These are phyloP conservation scores for Ptychobarbus kaznakovi DNA, from an alignment of 2,797 vertebrate species.

Conservation along the genomic window DNA sequence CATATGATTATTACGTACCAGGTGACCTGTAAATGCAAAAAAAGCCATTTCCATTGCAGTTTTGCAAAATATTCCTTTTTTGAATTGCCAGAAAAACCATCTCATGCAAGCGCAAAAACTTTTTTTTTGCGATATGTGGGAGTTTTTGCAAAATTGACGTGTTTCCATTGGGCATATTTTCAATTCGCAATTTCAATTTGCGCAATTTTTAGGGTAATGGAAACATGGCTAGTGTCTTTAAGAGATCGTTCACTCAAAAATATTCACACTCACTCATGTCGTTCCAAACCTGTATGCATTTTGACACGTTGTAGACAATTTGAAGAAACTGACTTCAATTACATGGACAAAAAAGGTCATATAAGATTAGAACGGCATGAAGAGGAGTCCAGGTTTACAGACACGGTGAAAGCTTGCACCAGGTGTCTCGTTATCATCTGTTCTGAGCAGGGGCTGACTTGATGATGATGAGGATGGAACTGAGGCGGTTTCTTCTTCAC, in stretches of 20 bases:
- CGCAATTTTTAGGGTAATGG: too few relatives aligned
- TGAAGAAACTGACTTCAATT: not conserved
- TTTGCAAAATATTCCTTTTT: too few relatives aligned
- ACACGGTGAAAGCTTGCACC: not conserved
- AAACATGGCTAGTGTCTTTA: not conserved
- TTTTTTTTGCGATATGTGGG: not conserved
- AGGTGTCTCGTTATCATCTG: slow-evolving; percentile 1
- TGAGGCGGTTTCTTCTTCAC: not conserved
- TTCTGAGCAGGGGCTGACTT: not conserved
- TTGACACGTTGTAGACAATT: not conserved
- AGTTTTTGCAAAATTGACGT: not conserved
- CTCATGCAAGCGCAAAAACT: too few relatives aligned
- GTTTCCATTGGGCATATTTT: too few relatives aligned
- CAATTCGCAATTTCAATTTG: too few relatives aligned
- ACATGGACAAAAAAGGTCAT: not conserved
- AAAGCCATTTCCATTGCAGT: too few relatives aligned
- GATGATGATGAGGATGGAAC: not conserved
- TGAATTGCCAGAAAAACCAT: too few relatives aligned
- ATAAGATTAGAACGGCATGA: not conserved
- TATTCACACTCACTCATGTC: not conserved
- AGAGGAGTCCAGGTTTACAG: not conserved
- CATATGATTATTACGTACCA: too few relatives aligned
- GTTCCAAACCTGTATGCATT: not conserved
- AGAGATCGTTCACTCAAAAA: not conserved
- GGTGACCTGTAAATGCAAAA: too few relatives aligned